Evolutionary conservation across 2,113 vertebrate genomes (phyloP).

Genomic region (Psophia crepitans): DNA sequence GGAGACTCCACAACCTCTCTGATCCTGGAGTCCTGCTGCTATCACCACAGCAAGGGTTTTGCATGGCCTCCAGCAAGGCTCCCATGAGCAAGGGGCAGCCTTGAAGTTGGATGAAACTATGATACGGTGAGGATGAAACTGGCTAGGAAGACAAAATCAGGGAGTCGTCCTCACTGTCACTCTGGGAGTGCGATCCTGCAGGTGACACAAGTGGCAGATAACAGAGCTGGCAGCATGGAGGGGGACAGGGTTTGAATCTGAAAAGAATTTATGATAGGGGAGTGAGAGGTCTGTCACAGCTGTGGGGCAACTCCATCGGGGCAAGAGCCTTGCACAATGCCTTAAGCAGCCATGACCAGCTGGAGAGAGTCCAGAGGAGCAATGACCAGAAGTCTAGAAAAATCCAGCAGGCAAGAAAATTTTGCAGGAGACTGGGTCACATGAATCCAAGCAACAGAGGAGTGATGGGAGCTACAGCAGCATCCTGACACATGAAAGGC

Average conservation of each 20-base stretch:
- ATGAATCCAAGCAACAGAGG: background rate
- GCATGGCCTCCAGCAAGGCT: background rate
- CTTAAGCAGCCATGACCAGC: background rate
- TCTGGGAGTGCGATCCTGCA: background rate
- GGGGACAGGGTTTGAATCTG: background rate
- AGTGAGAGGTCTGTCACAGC: background rate
- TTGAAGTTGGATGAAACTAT: background rate
- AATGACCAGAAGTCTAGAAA: background rate
- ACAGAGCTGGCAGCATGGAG: background rate
- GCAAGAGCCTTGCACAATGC: background rate
- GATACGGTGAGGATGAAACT: background rate
- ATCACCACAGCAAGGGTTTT: background rate
- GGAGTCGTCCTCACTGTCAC: background rate
- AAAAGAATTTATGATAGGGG: background rate
- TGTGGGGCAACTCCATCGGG: background rate
- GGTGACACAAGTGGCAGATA: accelerated
- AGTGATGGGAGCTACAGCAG: background rate
- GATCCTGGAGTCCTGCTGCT: background rate
- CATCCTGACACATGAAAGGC: background rate
- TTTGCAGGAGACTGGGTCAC: background rate
- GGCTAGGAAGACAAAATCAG: background rate
- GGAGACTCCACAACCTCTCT: too few species aligned
- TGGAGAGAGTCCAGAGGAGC: background rate
- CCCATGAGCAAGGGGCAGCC: accelerated
- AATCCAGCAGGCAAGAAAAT: background rate